Percentiles rank a stretch among this genome's conserved stretches.
Evolutionary conservation across 2,113 vertebrate genomes (phyloP).

Genomic region (Cololabis saira): DNA sequence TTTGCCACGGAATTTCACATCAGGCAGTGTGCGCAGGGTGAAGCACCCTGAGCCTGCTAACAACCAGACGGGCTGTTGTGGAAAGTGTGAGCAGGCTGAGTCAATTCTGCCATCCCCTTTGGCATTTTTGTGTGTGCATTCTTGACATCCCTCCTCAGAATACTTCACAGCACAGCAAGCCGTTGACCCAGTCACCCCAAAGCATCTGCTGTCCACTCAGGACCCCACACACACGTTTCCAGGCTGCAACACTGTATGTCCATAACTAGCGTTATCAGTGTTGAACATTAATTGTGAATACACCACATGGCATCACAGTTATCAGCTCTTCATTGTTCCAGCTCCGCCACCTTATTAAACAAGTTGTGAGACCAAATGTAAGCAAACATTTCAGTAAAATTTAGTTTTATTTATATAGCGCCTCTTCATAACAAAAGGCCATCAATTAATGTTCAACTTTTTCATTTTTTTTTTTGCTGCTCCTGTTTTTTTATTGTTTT

Average conservation of each 20-base stretch:
- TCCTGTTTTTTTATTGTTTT: no score
- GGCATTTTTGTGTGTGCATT: conserved; percentile 37
- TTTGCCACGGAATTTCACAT: conserved; percentile 47
- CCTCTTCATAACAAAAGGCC: background rate
- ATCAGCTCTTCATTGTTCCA: background rate
- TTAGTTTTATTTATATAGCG: background rate
- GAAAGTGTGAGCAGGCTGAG: conserved; percentile 8
- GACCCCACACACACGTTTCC: conserved; percentile 17
- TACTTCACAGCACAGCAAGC: conserved; percentile 47
- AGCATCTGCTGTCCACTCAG: conserved; percentile 53
- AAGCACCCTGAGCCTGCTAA: conserved; percentile 25
- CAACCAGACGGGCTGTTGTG: conserved; percentile 9
- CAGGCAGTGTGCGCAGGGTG: conserved; percentile 38
- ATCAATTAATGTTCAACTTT: background rate
- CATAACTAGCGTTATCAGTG: background rate
- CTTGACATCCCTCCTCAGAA: conserved; percentile 59
- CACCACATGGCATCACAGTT: background rate
- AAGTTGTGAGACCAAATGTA: background rate
- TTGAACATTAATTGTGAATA: background rate
- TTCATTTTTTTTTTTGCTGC: no score
- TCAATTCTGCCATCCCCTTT: conserved; percentile 36
- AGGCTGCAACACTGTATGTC: background rate
- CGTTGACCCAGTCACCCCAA: conserved; percentile 29
- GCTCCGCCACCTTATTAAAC: no score
- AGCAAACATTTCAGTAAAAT: background rate